A percentile compares a stretch with the other conserved stretches of the same genome.
These are phyloP conservation scores for Grammomys surdaster DNA, from an alignment of 2,113 vertebrate genomes.

Conservation along the genomic window DNA sequence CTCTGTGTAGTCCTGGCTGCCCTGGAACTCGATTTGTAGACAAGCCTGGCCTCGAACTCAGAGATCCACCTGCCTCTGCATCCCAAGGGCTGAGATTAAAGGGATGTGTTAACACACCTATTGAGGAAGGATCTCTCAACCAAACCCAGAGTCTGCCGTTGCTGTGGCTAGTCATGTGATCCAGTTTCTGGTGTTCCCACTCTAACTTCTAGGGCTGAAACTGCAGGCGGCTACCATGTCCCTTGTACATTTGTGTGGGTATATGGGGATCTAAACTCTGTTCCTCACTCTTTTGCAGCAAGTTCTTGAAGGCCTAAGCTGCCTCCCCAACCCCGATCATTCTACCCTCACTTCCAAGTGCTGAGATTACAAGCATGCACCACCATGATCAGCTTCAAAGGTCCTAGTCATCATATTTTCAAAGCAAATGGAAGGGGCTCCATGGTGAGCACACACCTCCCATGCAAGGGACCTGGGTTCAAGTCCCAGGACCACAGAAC, in stretches of 20 bases:
- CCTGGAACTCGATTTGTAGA: no score
- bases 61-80: no score
- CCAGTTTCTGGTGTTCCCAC: neutral
- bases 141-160: neutral
- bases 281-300: neutral
- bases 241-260: neutral
- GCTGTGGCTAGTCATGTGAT: neutral
- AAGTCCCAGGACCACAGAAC: neutral
- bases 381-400: neutral
- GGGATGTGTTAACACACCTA: no score
- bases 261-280: neutral
- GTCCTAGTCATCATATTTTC: neutral
- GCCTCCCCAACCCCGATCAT: neutral
- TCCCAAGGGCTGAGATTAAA: no score
- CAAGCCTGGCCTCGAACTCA: no score
- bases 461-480: neutral
- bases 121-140: neutral
- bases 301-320: neutral
- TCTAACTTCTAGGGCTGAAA: neutral
- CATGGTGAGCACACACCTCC: neutral
- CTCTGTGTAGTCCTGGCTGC: no score
- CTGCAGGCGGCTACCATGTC: neutral
- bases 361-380: neutral
- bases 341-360: neutral
- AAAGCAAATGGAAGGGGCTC: neutral